Evolutionary conservation across 1,140 invertebrate genomes (phyloP).

Genomic region (Pseudomyrmex dendroicus): DNA sequence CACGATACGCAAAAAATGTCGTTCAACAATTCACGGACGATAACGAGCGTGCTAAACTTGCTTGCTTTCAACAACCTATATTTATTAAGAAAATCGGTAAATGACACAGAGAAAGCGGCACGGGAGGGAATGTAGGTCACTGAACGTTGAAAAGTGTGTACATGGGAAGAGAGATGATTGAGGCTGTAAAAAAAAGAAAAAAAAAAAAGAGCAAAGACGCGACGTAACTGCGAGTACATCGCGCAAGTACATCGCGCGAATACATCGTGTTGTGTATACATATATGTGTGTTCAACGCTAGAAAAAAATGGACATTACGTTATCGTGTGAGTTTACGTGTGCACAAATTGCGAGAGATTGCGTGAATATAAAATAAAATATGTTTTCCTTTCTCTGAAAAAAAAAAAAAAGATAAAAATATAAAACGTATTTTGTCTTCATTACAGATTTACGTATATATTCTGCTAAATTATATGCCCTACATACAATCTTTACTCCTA

Average conservation of each 20-base stretch:
- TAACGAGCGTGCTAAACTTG: slow-evolving; percentile 74
- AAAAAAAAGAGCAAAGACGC: not conserved
- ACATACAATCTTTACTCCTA: slow-evolving; percentile 3
- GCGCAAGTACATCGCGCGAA: slow-evolving; percentile 31
- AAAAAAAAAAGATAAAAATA: not conserved
- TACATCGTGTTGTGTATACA: slow-evolving; percentile 8
- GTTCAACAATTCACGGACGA: slow-evolving; percentile 47
- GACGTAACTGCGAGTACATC: slow-evolving; percentile 13
- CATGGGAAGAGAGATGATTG: slow-evolving; percentile 57
- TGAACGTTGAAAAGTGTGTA: slow-evolving; percentile 48
- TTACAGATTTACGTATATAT: slow-evolving; percentile 1
- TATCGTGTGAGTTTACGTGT: not conserved
- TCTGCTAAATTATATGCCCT: not conserved
- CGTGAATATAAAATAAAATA: not conserved
- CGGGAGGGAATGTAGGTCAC: slow-evolving; percentile 25
- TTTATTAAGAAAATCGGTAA: slow-evolving; percentile 54
- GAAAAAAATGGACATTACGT: not conserved
- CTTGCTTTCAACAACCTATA: slow-evolving; percentile 62
- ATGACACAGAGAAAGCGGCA: slow-evolving; percentile 56
- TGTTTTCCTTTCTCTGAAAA: slow-evolving; percentile 10
- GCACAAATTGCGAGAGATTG: not conserved
- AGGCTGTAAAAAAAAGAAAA: slow-evolving; percentile 59
- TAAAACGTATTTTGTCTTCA: not conserved
- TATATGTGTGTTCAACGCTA: not conserved
- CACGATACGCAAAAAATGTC: slow-evolving; percentile 28